Base-by-base conservation (phyloP, 1,140 invertebrate species). In the Drosophila virilis region DNA sequence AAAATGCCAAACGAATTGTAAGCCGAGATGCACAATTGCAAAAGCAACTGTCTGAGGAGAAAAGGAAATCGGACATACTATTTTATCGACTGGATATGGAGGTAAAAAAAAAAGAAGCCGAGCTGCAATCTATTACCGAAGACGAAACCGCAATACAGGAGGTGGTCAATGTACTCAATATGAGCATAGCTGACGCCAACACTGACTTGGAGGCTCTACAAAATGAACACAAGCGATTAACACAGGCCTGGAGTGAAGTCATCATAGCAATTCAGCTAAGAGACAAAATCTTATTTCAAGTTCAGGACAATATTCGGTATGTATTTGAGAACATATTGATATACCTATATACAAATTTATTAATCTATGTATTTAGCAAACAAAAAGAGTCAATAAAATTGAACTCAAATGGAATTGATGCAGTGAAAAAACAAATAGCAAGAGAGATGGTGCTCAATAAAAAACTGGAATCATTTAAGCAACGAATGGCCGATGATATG, bases 191-290 rank as follows among this genome's bases (percentile, higher is more conserved):
- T 3, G 93, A 95, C 67, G 94, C 94, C 6, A 95, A 95, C 71
- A 94, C 94, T 6, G 96, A 97, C 86, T 92, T 97, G 22, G 95
- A 96, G 84, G 94, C 94, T 13, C 80, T 96, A 22, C 94, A 96
- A 78, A 93, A 94, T 38, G 96, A 97, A 71, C 94, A 96, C 69
- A 94, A 94, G 37, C 94, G 94, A 13, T 92, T 96, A 3, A 93
- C 96, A 42, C 94, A 94, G 78, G 93, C 95, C 8, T 97, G 96
- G 96, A 95, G 96, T 82, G 94, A 95, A 8, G 95, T 96, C 15
- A 93, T 97, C 17, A 92, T 94, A 6, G 94, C 94, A 60, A 96
- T 97, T 69, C 93, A 93, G 38, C 94, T 95, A 45, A 91, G 95
- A 42, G 95, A 96, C 88, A 94, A 94, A 84, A 93, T 95, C 6